These are phyloP conservation scores for Argynnis bischoffii DNA, from an alignment of 2,888 invertebrate species.

Conservation along the genomic window DNA sequence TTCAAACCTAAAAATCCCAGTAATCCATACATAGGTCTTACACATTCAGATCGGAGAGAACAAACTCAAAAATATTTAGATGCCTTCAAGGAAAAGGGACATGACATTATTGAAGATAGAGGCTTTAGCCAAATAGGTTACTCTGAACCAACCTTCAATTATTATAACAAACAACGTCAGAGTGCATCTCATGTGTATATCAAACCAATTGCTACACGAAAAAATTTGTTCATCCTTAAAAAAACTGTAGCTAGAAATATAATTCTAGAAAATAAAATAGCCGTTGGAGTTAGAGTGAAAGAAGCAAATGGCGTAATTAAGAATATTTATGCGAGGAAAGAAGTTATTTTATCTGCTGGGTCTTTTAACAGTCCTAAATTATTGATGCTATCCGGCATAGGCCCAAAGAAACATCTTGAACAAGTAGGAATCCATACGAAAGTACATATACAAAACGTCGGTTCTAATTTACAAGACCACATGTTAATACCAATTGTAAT, in stretches of 20 bases:
- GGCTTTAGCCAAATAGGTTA: slow-evolving; percentile 56
- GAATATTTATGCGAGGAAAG: slow-evolving; percentile 46
- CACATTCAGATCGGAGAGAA: slow-evolving; percentile 56
- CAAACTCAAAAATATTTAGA: slow-evolving; percentile 57
- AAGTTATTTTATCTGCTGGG: slow-evolving; percentile 61
- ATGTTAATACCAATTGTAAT: slow-evolving; percentile 49
- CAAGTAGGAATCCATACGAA: slow-evolving; percentile 48
- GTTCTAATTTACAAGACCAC: slow-evolving; percentile 60
- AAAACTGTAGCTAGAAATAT: slow-evolving; percentile 53
- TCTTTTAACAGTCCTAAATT: slow-evolving; percentile 57
- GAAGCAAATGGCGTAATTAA: slow-evolving; percentile 32
- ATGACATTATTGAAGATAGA: slow-evolving; percentile 52
- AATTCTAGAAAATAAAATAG: slow-evolving; percentile 46
- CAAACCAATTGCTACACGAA: slow-evolving; percentile 48
- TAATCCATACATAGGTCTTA: slow-evolving; percentile 50
- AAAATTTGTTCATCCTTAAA: slow-evolving; percentile 56
- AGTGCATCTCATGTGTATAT: slow-evolving; percentile 53
- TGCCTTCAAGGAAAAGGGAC: slow-evolving; percentile 54
- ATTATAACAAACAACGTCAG: slow-evolving; percentile 48
- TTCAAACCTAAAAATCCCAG: slow-evolving; percentile 54
- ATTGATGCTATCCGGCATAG: slow-evolving; percentile 63
- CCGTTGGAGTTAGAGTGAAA: slow-evolving; percentile 1
- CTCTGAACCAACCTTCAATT: slow-evolving; percentile 47
- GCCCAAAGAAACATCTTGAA: slow-evolving; percentile 53
- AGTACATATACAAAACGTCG: slow-evolving; percentile 53